Evolutionary conservation across 1,140 invertebrate genomes (phyloP), one percentile per base, ranked within the genome.

Genomic region (Lordiphosa clarofinis): DNA sequence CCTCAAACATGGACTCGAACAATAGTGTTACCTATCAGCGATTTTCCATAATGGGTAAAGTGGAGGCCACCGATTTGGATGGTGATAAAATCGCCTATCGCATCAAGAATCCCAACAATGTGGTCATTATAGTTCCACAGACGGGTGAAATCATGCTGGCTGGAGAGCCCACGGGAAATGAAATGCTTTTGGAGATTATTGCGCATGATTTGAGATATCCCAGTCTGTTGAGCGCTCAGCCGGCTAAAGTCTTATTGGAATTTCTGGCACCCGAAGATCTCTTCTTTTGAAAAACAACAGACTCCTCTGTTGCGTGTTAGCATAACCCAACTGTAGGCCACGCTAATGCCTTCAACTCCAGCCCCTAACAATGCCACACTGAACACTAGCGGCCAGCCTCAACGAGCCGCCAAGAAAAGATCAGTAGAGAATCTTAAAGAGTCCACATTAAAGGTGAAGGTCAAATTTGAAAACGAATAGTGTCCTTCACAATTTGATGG

Each of bases 81-180:
- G 95, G 95, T 4, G 96, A 98, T 89, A 93, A 93, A 59, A 92
- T 97, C 4, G 94, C 95, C 8, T 98, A 97, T 87, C 93, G 93
- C 52, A 89, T 97, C 10, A 91, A 92, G n/a, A 92, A 93, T 1
- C 93, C 94, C 1, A 96, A 92, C 44, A 95, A 95, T 68, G 88
- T 94, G 24, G 92, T 96, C 7, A 94, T 97, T 6, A 94, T 98
- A 56, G 95, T 97, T 0, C 96, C 96, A 0, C 96, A 97, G 90
- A 97, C 96, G 1, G 96, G 96, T 1, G 95, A 97, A 86, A 88
- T 98, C 1, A 92, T 97, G 69, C 87, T 97, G 4, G 93, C 93
- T 7, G 94, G 93, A 4, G 94, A 95, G 60, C 94, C 94, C 1
- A 93, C 94, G 0, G 89, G 94, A 38, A 90, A 91, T 9, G 94